Base-by-base conservation (phyloP, 1,140 invertebrate species). In the Magallana gigas region DNA sequence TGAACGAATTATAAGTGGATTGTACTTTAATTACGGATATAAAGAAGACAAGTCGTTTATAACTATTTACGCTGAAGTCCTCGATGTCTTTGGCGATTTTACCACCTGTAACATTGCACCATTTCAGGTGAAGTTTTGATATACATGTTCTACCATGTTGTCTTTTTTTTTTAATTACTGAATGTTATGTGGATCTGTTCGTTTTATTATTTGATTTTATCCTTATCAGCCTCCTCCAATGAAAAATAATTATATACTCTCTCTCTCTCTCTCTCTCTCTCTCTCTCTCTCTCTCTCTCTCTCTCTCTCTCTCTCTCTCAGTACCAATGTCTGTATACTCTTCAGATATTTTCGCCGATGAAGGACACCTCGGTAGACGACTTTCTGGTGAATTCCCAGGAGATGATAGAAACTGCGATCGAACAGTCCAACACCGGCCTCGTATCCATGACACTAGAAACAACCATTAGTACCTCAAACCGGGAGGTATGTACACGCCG, bases 31-130 rank as follows among this genome's bases (percentile, higher is more conserved):
- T 8, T 36, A 80, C 8, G 85, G 85, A 11, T 59, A 82, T 9
- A 7, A 23, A 57, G 85, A 48, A 56, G 85, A 83, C 18, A 14
- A 29, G 57, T 87, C 59, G 14, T 16, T 36, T 29, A 81, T 87
- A 23, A 83, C 58, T 8, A 23, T 83, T 56, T 59, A 83, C 48
- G 60, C 68, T n/a, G 76, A 87, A 7, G 82, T 87, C 7, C 82
- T 60, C 8, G 85, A 87, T 57, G 82, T 83, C 62, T 87, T 87
- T 87, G 80, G 68, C 9, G 85, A 87, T 68, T 87, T 82, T 62
- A 60, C 80, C 16, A 83, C 58, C 14, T 87, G 85, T 68, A 57
- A 14, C 5, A n/a, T 87, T 16, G 16, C 7, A 7, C 56, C 59
- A 9, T 1, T n/a, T 11, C 16, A 64, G 48, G 85, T 87, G 14